Base-by-base conservation (phyloP, 2,113 vertebrate species). In the Mustela lutreola region DNA sequence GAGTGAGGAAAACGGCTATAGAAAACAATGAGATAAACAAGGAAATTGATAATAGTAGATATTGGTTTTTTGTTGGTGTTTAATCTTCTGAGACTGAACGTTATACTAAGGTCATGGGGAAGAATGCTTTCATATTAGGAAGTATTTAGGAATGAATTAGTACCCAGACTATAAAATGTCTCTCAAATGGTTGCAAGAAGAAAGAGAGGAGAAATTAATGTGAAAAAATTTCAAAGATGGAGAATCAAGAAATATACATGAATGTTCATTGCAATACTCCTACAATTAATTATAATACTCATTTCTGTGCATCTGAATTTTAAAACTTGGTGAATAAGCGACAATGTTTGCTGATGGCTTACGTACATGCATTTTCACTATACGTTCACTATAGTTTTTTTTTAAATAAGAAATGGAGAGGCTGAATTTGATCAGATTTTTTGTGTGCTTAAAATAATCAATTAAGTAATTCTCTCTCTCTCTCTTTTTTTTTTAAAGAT, bases 371-470 rank as follows among this genome's bases (percentile, higher is more conserved):
- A 62, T 60, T 96, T 89, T 70, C 16, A 33, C n/a, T 78, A 10
- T 53, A 73, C 21, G 3, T 7, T 67, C 28, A 60, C 11, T 33
- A 15, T 1, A 45, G 10, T 9, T 11, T 9, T 87, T 65, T 53
- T 16, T 53, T 9, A 5, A 84, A 11, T 19, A n/a, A 76, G 22
- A 65, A 91, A 86, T 84, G 10, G 3, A 7, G 31, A 11, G 31
- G 15, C 26, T 93, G 6, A 71, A 92, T 36, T 89, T 90, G 50
- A 60, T 81, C 62, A 83, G n/a, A 82, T 33, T 86, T 76, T 92
- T 67, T 12, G 1, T 60, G 65, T 31, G 22, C 5, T 71, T 24
- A 73, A 7, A 18, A 48, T 71, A 63, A 86, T 89, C 10, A 71
- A 60, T 79, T 71, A 36, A 56, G 56, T 67, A 62, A 92, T 53